Percentiles rank a stretch among this genome's conserved stretches.
phyloP scores from a whole-genome alignment of 2,113 vertebrate genomes.

The Neopipo cinnamomea region DNA sequence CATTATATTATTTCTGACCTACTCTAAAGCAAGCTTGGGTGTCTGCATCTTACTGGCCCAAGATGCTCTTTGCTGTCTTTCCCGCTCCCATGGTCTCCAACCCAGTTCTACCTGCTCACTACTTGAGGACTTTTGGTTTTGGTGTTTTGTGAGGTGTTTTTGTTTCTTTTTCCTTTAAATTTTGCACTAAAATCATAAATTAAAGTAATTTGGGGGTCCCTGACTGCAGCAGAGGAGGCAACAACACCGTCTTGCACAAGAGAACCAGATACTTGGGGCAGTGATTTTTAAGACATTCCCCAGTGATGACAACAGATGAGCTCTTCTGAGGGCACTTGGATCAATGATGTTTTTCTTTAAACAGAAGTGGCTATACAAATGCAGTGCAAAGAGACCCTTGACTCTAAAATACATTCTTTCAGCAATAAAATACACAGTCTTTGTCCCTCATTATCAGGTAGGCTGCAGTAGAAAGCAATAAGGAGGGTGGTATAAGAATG shows the following conservation, averaged over 20 bases:
- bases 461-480: not conserved
- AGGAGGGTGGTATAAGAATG: not conserved
- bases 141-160: fast-evolving
- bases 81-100: not conserved
- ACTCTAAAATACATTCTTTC: slow-evolving; percentile 49
- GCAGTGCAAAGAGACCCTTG: slow-evolving; percentile 22
- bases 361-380: slow-evolving; percentile 25
- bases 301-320: not conserved
- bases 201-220: not conserved
- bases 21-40: not conserved
- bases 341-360: slow-evolving; percentile 33
- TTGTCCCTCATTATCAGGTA: not conserved
- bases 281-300: not conserved
- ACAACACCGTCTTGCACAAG: not conserved
- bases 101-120: not conserved
- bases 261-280: not conserved
- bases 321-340: not conserved
- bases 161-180: not conserved
- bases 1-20: not conserved
- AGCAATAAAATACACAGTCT: slow-evolving; percentile 28
- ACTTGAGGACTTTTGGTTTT: fast-evolving
- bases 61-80: not conserved
- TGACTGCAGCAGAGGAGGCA: not conserved
- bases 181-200: not conserved
- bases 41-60: not conserved